phyloP scores from a whole-genome alignment of 2,888 invertebrate genomes.

The Perithous albicinctus region DNA sequence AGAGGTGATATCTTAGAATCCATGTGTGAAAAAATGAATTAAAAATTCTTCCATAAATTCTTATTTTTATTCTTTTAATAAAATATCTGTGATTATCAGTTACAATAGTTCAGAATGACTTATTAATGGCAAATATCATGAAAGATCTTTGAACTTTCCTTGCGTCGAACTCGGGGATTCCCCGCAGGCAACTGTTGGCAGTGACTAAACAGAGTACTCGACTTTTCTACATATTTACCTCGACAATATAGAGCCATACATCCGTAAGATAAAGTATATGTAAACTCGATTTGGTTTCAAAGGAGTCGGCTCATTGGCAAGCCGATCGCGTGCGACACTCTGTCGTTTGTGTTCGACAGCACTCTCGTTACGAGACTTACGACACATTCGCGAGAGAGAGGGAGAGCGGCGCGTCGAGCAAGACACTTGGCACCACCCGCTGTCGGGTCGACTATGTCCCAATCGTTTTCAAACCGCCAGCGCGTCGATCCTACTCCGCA shows the following conservation, averaged over 20 bases:
- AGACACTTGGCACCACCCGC: constrained; percentile 47
- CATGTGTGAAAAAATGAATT: too few relatives aligned
- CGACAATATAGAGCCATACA: constrained; percentile 6
- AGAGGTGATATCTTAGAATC: too few relatives aligned
- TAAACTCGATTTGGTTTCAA: constrained; percentile 35
- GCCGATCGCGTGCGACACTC: constrained; percentile 54
- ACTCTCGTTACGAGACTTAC: constrained; percentile 44
- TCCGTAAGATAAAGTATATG: constrained; percentile 14
- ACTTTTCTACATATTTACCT: neutral
- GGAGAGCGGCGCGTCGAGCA: constrained; percentile 10
- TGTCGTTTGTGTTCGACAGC: constrained; percentile 54
- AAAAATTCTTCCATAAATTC: too few relatives aligned
- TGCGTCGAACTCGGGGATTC: neutral
- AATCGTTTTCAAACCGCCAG: constrained; percentile 26
- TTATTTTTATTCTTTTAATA: too few relatives aligned
- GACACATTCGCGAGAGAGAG: constrained; percentile 26
- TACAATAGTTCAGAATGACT: too few relatives aligned
- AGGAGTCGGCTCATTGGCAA: constrained; percentile 43
- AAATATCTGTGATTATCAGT: too few relatives aligned
- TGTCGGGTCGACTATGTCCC: constrained; percentile 25
- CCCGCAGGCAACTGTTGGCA: constrained; percentile 3
- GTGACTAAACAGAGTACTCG: constrained; percentile 1
- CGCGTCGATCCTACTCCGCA: neutral
- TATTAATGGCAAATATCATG: neutral
- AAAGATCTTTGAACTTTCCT: neutral